These are phyloP conservation scores for Chlamydotis undulata DNA, from an alignment of 2,113 vertebrate genomes.

Conservation along the genomic window DNA sequence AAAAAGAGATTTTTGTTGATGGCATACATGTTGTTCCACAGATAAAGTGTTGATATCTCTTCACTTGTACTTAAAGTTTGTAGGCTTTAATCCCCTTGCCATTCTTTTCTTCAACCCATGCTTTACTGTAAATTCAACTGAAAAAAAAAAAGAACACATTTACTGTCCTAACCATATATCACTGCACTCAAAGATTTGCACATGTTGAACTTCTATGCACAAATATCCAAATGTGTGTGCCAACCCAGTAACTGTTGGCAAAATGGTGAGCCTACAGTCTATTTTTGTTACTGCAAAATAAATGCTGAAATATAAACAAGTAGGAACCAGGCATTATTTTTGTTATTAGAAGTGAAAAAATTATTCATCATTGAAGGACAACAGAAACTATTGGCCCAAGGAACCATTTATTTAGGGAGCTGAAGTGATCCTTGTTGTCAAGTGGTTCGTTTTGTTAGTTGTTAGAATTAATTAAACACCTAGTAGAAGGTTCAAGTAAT, in stretches of 20 bases:
- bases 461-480: background rate
- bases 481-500: background rate
- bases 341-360: background rate
- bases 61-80: background rate
- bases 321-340: background rate
- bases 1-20: slow-evolving; percentile 41
- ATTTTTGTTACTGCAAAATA: background rate
- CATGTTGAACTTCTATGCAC: background rate
- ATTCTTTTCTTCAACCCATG: background rate
- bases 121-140: background rate
- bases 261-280: background rate
- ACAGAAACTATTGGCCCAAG: background rate
- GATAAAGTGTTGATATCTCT: slow-evolving; percentile 17
- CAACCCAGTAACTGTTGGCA: background rate
- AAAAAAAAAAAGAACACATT: background rate
- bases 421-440: background rate
- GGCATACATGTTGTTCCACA: slow-evolving; percentile 20
- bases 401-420: background rate
- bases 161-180: background rate
- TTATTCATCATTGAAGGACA: background rate
- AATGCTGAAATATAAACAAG: background rate
- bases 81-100: background rate
- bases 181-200: background rate
- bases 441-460: background rate
- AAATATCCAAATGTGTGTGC: background rate